Evolutionary conservation across 2,888 invertebrate species (phyloP).

Genomic region (Scaptomyza parva): DNA sequence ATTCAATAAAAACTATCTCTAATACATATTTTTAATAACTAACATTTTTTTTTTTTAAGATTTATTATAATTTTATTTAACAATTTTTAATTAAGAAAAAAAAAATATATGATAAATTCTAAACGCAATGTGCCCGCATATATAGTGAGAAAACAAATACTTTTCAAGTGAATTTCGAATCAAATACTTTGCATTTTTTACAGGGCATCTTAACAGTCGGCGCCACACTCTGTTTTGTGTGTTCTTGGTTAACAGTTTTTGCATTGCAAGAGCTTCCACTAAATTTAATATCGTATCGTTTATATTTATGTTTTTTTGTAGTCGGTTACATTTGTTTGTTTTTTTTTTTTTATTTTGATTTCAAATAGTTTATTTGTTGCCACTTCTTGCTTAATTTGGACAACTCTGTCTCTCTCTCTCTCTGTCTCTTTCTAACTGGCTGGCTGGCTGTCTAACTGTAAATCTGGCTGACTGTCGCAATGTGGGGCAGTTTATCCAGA

Average conservation of each 20-base stretch:
- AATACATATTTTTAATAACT: too few relatives aligned
- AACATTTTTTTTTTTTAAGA: neutral
- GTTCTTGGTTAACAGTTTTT: neutral
- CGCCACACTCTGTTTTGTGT: neutral
- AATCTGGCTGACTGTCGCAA: neutral
- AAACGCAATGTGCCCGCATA: constrained; percentile 10
- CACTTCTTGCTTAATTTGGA: constrained; percentile 22
- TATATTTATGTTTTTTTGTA: constrained; percentile 12
- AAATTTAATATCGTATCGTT: constrained; percentile 30
- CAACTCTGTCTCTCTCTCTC: constrained; percentile 4
- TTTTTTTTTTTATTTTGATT: constrained; percentile 26
- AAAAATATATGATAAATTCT: neutral
- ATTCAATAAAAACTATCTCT: too few relatives aligned
- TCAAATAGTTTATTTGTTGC: constrained; percentile 18
- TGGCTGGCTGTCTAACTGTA: too few relatives aligned
- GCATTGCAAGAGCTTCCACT: constrained; percentile 4
- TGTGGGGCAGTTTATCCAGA: constrained; percentile 24
- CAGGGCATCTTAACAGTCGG: constrained; percentile 36
- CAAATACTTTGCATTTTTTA: constrained; percentile 1
- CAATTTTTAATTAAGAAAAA: constrained; percentile 26
- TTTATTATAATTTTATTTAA: constrained; percentile 45
- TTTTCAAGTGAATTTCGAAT: constrained; percentile 8
- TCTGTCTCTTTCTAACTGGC: constrained; percentile 1
- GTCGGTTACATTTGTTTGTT: constrained; percentile 7
- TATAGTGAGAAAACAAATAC: neutral